phyloP scores from a whole-genome alignment of 1,140 invertebrate species.

The Paraescarpia echinospica region DNA sequence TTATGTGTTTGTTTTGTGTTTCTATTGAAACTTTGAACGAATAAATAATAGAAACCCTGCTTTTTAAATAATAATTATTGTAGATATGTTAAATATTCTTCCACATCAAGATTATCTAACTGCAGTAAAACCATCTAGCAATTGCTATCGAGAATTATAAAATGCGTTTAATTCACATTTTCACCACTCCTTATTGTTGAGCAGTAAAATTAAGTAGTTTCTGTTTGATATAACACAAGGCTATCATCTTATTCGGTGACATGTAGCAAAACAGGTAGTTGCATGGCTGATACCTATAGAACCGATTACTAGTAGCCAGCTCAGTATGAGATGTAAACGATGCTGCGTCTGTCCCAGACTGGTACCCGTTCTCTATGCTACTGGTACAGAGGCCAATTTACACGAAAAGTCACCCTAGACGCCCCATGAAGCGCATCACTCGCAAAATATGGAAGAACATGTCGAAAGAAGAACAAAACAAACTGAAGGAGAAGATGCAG shows the following conservation, averaged over 20 bases:
- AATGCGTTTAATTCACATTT: no score
- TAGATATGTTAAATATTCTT: no score
- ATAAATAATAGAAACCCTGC: no score
- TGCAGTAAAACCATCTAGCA: no score
- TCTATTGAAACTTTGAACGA: no score
- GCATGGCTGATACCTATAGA: neutral
- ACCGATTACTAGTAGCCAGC: neutral
- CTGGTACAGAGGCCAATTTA: conserved; percentile 42
- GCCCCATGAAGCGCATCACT: conserved; percentile 44
- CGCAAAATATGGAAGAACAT: conserved; percentile 53
- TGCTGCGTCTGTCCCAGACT: conserved; percentile 36
- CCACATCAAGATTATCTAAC: no score
- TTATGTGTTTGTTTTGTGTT: no score
- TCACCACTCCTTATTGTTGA: neutral
- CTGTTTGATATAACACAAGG: neutral
- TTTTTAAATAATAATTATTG: no score
- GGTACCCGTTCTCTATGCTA: conserved; percentile 43
- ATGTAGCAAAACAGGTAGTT: no score
- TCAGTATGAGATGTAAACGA: neutral
- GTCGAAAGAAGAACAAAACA: conserved; percentile 44
- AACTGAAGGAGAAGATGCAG: conserved; percentile 50
- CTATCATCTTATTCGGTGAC: no score
- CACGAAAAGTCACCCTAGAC: conserved; percentile 35
- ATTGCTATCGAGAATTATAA: no score
- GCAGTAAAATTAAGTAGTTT: neutral